Evolutionary conservation across 2,797 vertebrate genomes (phyloP).

Genomic region (Sphenodon punctatus): DNA sequence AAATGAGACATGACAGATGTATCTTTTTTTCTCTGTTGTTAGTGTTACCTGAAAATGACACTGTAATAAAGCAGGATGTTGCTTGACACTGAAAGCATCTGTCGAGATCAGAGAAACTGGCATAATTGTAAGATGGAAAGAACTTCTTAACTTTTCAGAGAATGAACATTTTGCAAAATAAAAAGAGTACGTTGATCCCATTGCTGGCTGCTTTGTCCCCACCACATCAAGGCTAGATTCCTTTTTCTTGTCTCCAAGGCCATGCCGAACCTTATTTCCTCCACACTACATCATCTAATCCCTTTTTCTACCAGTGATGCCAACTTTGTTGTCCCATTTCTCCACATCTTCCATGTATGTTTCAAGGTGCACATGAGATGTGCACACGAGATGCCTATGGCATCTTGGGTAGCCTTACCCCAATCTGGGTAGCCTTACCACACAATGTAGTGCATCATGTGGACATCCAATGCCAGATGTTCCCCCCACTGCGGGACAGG

Average conservation of each 20-base stretch:
- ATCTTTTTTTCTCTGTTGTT: neutral
- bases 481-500: too few species aligned
- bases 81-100: conserved; percentile 10
- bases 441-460: too few species aligned
- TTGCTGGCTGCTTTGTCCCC: neutral
- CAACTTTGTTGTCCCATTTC: neutral
- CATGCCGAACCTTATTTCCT: neutral
- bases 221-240: neutral
- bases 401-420: too few species aligned
- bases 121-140: neutral
- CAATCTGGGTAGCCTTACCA: too few species aligned
- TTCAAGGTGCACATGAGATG: too few species aligned
- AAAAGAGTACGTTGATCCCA: neutral
- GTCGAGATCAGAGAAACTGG: neutral
- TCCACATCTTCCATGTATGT: too few species aligned
- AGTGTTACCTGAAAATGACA: conserved; percentile 35
- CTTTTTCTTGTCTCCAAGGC: neutral
- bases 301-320: fast-evolving
- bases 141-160: fast-evolving
- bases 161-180: neutral
- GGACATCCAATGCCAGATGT: too few species aligned
- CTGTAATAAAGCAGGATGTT: neutral
- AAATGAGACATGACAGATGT: conserved; percentile 32
- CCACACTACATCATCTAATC: too few species aligned
- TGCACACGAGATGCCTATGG: too few species aligned